Evolutionary conservation across 2,888 invertebrate genomes (phyloP), one percentile per base, ranked within the genome.

Genomic region (Marasmarcha lunaedactyla): DNA sequence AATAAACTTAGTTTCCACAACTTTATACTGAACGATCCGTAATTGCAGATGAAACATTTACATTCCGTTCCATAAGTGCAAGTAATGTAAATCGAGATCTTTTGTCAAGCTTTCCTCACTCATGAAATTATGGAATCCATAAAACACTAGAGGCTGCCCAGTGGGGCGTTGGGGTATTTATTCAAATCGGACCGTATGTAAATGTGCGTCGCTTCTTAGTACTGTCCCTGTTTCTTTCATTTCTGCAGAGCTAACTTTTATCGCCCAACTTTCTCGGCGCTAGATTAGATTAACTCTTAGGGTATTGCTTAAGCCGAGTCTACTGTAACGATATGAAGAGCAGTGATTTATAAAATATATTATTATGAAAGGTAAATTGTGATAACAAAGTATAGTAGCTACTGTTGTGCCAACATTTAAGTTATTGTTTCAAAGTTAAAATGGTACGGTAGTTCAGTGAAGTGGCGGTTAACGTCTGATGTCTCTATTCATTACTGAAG

Each of bases 401-500:
- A 48, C 52, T 51, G 54, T 54, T 51, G 59, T 59, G 56, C 59
- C 59, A 59, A 55, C 59, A 66, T 64, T 71, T 69, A 49, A 54
- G 57, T 53, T 55, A 60, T 59, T 52, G 52, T 50, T 42, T 43
- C 46, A 44, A 63, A 72, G 66, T 74, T 72, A 59, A 66, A 74
- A 68, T 65, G 60, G 65, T 63, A 64, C 63, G 64, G 59, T 61
- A 69, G 70, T 63, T 69, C 70, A 65, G 62, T 66, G 63, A 66
- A 60, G 70, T 64, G 56, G 71, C 57, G 73, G 73, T 71, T 70
- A 68, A 51, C 60, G 65, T 49, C 59, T 68, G 71, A 76, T 70
- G 71, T 74, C 76, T 77, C 78, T 69, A 78, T 79, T 77, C 78
- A 78, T 81, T 78, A 78, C 71, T 57, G 55, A 69, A 71, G 68